Evolutionary conservation across 2,113 vertebrate genomes (phyloP).

Genomic region (Oxyura jamaicensis): DNA sequence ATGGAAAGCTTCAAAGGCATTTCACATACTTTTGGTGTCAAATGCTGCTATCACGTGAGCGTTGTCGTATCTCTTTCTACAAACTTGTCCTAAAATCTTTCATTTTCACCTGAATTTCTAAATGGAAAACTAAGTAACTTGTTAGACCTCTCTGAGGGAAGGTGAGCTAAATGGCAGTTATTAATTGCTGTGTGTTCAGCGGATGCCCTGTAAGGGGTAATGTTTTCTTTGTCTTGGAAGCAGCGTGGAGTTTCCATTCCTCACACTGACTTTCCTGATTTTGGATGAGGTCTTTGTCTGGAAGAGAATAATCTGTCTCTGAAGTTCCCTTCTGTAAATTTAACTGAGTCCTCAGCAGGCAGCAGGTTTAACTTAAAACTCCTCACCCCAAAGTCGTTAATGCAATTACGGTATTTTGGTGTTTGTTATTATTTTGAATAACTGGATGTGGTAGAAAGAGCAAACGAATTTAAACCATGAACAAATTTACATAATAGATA

Average conservation of each 20-base stretch:
- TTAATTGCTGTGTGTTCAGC: neutral
- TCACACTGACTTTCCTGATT: neutral
- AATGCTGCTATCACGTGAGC: neutral
- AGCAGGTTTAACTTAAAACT: neutral
- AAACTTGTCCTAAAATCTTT: neutral
- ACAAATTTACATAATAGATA: neutral
- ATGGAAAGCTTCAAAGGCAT: neutral
- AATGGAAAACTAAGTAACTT: neutral
- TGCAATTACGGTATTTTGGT: neutral
- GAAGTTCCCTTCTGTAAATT: neutral
- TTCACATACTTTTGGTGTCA: accelerated
- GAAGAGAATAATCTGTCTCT: neutral
- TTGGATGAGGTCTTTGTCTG: neutral
- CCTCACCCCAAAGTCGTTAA: neutral
- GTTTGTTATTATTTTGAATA: neutral
- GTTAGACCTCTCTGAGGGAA: neutral
- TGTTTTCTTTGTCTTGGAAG: neutral
- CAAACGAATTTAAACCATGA: accelerated
- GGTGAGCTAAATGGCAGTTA: neutral
- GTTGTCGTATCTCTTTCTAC: neutral
- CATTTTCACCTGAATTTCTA: neutral
- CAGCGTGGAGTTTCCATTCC: neutral
- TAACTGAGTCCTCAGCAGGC: neutral
- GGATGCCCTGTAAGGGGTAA: neutral
- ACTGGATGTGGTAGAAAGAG: neutral